Conservation (phyloP, 2,888 invertebrate species). For the Hirudinaria manillensis region DNA sequence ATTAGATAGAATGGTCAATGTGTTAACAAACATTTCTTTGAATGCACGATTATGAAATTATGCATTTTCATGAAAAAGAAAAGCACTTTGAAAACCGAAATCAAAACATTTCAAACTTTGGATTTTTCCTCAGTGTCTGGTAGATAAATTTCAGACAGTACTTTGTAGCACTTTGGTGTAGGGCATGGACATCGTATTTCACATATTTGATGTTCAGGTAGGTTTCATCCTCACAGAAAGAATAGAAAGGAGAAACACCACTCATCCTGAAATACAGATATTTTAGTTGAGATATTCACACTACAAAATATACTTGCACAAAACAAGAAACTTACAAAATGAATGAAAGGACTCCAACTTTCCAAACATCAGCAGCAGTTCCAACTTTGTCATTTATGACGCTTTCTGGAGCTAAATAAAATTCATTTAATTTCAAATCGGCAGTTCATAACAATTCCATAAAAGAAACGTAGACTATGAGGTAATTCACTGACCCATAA, state of each 20-base stretch:
- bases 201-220: conserved; percentile 75
- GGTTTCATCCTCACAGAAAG: conserved; percentile 73
- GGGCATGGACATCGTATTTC: conserved; percentile 83
- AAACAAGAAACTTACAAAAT: conserved; percentile 61
- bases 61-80: not conserved
- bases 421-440: conserved; percentile 14
- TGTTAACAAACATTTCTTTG: not conserved
- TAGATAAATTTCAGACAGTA: conserved; percentile 88
- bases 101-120: conserved; percentile 35
- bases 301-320: not conserved
- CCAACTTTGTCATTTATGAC: conserved; percentile 74
- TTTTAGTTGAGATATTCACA: not conserved
- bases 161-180: conserved; percentile 88
- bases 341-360: conserved; percentile 83
- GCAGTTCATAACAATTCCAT: not conserved
- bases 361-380: conserved; percentile 78
- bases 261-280: conserved; percentile 62
- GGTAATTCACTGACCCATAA: conserved; percentile 43
- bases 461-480: not conserved
- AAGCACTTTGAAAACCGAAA: not conserved
- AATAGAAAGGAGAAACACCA: conserved; percentile 84
- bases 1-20: not conserved
- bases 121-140: conserved; percentile 74
- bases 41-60: too few relatives aligned
- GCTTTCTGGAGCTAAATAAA: conserved; percentile 76